phyloP scores from a whole-genome alignment of 2,888 invertebrate genomes.

The Psylliodes chrysocephalus region DNA sequence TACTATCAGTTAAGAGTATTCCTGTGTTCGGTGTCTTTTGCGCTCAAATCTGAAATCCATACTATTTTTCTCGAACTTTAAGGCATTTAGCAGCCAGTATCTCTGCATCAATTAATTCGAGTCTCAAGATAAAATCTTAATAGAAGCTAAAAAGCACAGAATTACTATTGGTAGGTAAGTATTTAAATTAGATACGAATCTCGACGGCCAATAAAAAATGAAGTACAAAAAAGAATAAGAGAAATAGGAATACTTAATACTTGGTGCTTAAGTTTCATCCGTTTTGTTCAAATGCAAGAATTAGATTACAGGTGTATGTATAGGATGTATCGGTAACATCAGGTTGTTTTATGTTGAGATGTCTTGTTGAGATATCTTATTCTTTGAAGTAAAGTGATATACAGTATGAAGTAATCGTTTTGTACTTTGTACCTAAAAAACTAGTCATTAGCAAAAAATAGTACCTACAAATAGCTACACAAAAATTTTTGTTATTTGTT shows the following conservation, averaged over 20 bases:
- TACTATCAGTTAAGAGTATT: conserved; percentile 2
- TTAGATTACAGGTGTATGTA: conserved; percentile 7
- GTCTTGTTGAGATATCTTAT: conserved; percentile 4
- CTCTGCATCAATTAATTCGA: conserved; percentile 27
- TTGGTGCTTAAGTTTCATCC: conserved; percentile 2
- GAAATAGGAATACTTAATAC: conserved; percentile 7
- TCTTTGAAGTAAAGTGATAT: neutral
- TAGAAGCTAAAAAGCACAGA: conserved; percentile 18
- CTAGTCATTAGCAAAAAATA: too few relatives aligned
- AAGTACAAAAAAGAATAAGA: conserved; percentile 20
- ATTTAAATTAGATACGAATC: conserved; percentile 26
- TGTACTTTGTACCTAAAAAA: too few relatives aligned
- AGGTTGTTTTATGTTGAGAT: conserved; percentile 5
- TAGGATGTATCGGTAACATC: conserved; percentile 16
- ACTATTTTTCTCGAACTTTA: conserved; percentile 14
- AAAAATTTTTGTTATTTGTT: too few relatives aligned
- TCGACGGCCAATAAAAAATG: conserved; percentile 16
- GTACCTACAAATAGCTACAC: too few relatives aligned
- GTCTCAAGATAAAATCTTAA: conserved; percentile 22
- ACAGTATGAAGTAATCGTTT: too few relatives aligned
- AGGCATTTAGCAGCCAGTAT: conserved; percentile 17
- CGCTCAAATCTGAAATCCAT: conserved; percentile 1
- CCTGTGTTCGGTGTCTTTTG: conserved; percentile 1
- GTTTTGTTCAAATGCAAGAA: conserved; percentile 5
- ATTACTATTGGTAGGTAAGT: conserved; percentile 14